phyloP scores from a whole-genome alignment of 2,113 vertebrate species.

The Varanus salvator region DNA sequence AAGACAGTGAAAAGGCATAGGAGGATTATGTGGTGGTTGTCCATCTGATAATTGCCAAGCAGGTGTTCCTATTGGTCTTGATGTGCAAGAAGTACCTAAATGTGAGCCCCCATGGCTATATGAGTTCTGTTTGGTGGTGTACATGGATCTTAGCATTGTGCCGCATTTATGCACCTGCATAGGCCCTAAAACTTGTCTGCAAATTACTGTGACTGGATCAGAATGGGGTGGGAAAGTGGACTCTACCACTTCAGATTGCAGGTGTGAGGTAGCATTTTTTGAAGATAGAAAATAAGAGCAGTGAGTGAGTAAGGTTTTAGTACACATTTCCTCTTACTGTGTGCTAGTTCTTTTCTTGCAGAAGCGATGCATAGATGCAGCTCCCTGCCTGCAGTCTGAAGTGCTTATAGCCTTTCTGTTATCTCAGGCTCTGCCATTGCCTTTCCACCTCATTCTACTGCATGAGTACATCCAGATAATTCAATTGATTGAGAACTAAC shows the following conservation, averaged over 20 bases:
- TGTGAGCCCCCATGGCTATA: constrained; percentile 7
- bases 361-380: background rate
- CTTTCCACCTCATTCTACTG: background rate
- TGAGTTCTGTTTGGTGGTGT: background rate
- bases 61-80: background rate
- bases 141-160: constrained; percentile 4
- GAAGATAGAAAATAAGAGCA: background rate
- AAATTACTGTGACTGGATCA: background rate
- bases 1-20: background rate
- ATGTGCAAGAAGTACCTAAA: background rate
- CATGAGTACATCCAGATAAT: background rate
- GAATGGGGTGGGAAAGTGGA: background rate
- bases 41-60: background rate
- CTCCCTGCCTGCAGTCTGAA: background rate
- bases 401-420: background rate
- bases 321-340: background rate
- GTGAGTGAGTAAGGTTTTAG: background rate
- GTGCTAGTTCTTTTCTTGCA: background rate
- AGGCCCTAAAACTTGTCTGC: background rate
- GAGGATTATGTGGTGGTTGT: background rate
- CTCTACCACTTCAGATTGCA: background rate
- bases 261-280: background rate
- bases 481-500: background rate
- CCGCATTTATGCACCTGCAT: constrained; percentile 33
- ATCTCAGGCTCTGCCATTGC: background rate